Evolutionary conservation across 1,140 invertebrate species (phyloP).

Genomic region (Muscidifurax raptorellus): DNA sequence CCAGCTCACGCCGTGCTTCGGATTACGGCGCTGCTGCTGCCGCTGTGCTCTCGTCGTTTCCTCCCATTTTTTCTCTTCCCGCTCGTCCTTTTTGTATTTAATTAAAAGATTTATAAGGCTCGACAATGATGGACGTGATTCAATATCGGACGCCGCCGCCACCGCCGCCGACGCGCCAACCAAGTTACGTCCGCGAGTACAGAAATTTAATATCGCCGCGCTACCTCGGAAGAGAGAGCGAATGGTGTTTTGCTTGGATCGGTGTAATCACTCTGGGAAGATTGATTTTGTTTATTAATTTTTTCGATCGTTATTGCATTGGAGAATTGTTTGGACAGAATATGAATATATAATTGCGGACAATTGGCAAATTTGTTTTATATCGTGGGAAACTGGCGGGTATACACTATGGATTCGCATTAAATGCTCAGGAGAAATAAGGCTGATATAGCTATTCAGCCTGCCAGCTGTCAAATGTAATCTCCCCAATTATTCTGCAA

Average conservation of each 20-base stretch:
- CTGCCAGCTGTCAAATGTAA: constrained; percentile 12
- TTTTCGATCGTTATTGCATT: background rate
- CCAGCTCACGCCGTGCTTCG: background rate
- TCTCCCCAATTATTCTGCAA: constrained; percentile 21
- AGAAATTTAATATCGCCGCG: constrained; percentile 6
- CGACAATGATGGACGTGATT: constrained; percentile 28
- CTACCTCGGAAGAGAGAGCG: background rate
- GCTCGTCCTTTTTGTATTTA: constrained; percentile 29
- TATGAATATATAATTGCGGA: too few species aligned
- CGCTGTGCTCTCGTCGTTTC: background rate
- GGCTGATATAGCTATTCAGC: background rate
- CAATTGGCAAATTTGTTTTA: too few species aligned
- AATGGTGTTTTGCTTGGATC: background rate
- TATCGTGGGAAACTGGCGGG: too few species aligned
- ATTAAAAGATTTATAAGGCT: constrained; percentile 40
- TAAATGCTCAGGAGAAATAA: background rate
- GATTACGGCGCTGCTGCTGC: constrained; percentile 17
- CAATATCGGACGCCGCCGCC: constrained; percentile 2
- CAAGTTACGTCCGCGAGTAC: background rate
- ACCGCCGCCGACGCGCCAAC: background rate
- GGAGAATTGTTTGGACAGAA: too few species aligned
- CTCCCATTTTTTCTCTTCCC: background rate
- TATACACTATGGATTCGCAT: too few species aligned
- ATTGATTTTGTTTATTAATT: background rate
- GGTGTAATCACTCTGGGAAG: background rate